Base-by-base conservation (phyloP, 2,888 invertebrate species). In the Pterostichus niger region DNA sequence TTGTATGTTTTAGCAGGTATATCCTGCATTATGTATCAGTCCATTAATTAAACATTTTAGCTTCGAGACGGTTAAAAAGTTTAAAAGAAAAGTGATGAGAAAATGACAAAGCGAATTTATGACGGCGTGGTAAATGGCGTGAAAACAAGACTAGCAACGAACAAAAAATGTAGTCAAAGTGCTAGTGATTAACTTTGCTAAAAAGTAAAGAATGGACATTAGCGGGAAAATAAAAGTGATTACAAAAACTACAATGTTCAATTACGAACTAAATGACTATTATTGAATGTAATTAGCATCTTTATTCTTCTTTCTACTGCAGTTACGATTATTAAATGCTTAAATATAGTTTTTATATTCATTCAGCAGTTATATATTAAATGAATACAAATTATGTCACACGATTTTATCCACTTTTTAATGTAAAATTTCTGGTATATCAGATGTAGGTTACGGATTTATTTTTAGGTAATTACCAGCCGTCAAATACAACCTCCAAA, bases 41-140 rank as follows among this genome's bases (percentile, higher is more conserved):
- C 40, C 64, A 68, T 68, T 68, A 68, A 68, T 68, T 68, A 68
- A 15, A 68, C 40, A 68, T 68, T 40, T 68, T 40, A 35, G 15
- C 64, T 11, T 11, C 59, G 31, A 59, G 59, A 31, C 59, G 59
- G 9, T 59, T 59, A 59, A 59, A 59, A 59, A 59, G 59, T 59
- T 68, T 40, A 6, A 6, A 68, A 40, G 35, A 40, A 68, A 68
- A 40, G 59, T 68, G 64, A 68, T 68, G 64, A 68, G 64, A 68
- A 68, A 68, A 68, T 68, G 64, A 68, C 64, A 68, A 59, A 68
- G 64, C 40, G 15, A 68, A 68, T 68, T 68, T 68, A 40, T 35
- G 40, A 68, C 35, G 64, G 40, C 64, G 64, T 68, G 40, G 35
- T 68, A 68, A 68, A 68, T 68, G 64, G 64, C 40, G 64, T 68